A percentile compares a stretch with the other conserved stretches of the same genome.
These are phyloP conservation scores for Dendropsophus ebraccatus DNA, from an alignment of 2,113 vertebrate species.

Conservation along the genomic window DNA sequence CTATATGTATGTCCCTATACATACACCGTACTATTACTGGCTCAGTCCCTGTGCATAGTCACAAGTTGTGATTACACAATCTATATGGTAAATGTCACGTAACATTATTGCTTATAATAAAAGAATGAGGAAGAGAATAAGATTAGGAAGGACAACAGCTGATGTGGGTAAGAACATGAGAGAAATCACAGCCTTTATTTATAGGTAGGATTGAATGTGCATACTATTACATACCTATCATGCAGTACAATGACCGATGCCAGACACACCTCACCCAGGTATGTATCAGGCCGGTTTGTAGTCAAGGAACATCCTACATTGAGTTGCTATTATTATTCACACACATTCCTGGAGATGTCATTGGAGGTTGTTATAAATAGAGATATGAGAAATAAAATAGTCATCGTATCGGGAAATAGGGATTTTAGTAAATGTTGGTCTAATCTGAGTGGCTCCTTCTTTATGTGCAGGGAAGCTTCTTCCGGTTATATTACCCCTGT, in stretches of 20 bases:
- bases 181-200: not conserved
- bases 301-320: no score
- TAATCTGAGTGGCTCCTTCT: not conserved
- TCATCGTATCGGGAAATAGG: no score
- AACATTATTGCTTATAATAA: not conserved
- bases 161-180: not conserved
- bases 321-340: no score
- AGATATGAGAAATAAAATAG: no score
- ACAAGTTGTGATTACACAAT: not conserved
- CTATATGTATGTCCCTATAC: not conserved
- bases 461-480: constrained; percentile 81
- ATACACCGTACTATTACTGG: not conserved
- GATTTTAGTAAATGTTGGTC: not conserved
- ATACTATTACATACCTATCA: not conserved
- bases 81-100: not conserved
- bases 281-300: no score
- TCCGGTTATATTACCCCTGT: constrained; percentile 92
- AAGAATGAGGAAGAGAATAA: not conserved
- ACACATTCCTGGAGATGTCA: no score
- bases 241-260: not conserved
- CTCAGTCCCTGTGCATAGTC: not conserved
- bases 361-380: no score
- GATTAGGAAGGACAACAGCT: not conserved
- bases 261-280: no score
- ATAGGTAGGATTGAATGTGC: not conserved